phyloP scores from a whole-genome alignment of 92 coral and sea anemone species.

The Parazoanthus atlanticus region DNA sequence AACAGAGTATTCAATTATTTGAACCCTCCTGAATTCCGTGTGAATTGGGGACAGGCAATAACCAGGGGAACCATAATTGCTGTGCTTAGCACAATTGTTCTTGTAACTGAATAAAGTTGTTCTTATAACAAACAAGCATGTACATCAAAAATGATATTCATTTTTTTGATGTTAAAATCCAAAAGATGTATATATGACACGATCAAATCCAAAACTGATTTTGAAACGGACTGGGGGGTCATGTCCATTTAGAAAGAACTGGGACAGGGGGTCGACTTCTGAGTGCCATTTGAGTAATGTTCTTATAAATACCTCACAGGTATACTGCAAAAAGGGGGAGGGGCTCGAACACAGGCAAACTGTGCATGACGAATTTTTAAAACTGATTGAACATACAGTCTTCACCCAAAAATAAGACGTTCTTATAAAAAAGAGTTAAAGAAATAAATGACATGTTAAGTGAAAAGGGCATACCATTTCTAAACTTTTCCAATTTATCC shows the following conservation, averaged over 20 bases:
- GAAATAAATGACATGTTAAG: conserved; percentile 11
- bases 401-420: conserved; percentile 14
- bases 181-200: background rate
- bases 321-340: conserved; percentile 15
- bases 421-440: conserved; percentile 11
- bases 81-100: conserved; percentile 8
- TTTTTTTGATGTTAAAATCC: background rate
- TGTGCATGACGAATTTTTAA: conserved; percentile 10
- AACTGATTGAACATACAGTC: conserved; percentile 14
- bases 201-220: conserved; percentile 6
- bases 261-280: conserved; percentile 18
- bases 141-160: background rate
- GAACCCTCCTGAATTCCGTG: conserved; percentile 4
- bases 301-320: conserved; percentile 14
- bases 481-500: conserved; percentile 41
- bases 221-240: conserved; percentile 5
- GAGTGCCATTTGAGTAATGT: conserved; percentile 15
- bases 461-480: conserved; percentile 42
- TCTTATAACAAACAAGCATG: conserved; percentile 2
- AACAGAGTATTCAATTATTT: background rate
- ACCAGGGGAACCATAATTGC: conserved; percentile 3
- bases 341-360: conserved; percentile 12
- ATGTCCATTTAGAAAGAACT: conserved; percentile 6
- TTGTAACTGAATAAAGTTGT: conserved; percentile 1
- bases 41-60: conserved; percentile 8